Evolutionary conservation across 2,797 vertebrate genomes (phyloP), one percentile per base, ranked within the genome.

Genomic region (Acomys russatus): DNA sequence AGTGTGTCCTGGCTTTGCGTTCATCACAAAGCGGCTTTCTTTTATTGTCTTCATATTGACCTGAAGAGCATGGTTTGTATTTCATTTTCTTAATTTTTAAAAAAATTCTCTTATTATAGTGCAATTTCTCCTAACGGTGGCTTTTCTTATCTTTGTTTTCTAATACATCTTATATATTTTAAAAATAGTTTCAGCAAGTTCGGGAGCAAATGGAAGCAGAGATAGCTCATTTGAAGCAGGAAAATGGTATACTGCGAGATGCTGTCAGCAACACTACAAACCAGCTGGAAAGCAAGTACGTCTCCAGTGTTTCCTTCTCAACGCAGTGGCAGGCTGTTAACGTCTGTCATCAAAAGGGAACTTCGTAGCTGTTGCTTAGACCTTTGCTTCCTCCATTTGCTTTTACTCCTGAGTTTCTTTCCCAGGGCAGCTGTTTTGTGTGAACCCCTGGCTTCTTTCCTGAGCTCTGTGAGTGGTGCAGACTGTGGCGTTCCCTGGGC

Each of bases 241-340:
- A 99, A 98, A 99, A 99, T 6, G 98, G 99, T 90, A 99, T 99
- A 97, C 98, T 99, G 97, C 99, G 99, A 98, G 99, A 99, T 94
- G 99, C 99, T 82, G 99, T 99, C 98, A 99, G 99, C 98, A 99
- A 99, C 30, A 99, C 99, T 94, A 99, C 99, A 98, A 99, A 99
- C 98, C 99, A 99, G 98, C 99, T 99, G 99, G 99, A 99, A 98
- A 99, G 98, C 99, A 99, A 99, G 99, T 99, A 98, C 98, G 99
- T 99, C 94, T 95, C 92, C 91, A 97, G 85, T 92, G 0, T 87
- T 96, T 1, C 0, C n/a, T 85, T 87, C n/a, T 83, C 83, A 59
- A 73, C 76, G 49, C 73, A 92, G 54, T 74, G 79, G n/a, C n/a
- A 92, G 35, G 74, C 3, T 85, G 33, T 84, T 93, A 91, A 94